phyloP scores from a whole-genome alignment of 2,113 vertebrate genomes.

The Lasiurus borealis region DNA sequence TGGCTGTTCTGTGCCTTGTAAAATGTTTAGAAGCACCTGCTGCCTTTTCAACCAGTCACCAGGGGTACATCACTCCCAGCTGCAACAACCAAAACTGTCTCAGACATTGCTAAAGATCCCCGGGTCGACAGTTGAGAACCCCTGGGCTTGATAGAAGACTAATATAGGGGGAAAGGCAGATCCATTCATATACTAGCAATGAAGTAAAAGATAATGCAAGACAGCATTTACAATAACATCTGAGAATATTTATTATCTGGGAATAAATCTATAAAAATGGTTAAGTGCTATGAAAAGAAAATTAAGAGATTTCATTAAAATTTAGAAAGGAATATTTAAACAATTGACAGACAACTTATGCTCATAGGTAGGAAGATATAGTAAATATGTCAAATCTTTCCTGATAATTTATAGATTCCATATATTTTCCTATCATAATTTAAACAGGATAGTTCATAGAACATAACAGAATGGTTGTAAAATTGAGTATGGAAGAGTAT shows the following conservation, averaged over 20 bases:
- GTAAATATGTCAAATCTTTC: background rate
- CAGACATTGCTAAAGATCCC: background rate
- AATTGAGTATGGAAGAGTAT: background rate
- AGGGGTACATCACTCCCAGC: fast-evolving
- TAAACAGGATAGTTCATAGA: background rate
- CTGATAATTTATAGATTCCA: background rate
- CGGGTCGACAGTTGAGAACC: background rate
- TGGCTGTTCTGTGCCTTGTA: background rate
- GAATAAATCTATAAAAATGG: background rate
- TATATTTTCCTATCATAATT: background rate
- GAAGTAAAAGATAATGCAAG: background rate
- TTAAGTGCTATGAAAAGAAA: background rate
- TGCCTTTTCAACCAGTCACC: background rate
- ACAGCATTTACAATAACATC: background rate
- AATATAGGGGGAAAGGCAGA: background rate
- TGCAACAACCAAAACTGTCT: background rate
- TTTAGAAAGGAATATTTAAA: background rate
- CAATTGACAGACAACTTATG: background rate
- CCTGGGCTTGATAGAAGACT: background rate
- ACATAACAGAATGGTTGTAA: background rate
- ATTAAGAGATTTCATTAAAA: background rate
- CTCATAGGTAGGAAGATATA: background rate
- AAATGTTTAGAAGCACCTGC: background rate
- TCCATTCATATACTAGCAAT: background rate
- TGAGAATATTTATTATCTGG: background rate